Evolutionary conservation across 2,113 vertebrate species (phyloP), one percentile per base, ranked within the genome.

Genomic region (Vulpes ferrilata): DNA sequence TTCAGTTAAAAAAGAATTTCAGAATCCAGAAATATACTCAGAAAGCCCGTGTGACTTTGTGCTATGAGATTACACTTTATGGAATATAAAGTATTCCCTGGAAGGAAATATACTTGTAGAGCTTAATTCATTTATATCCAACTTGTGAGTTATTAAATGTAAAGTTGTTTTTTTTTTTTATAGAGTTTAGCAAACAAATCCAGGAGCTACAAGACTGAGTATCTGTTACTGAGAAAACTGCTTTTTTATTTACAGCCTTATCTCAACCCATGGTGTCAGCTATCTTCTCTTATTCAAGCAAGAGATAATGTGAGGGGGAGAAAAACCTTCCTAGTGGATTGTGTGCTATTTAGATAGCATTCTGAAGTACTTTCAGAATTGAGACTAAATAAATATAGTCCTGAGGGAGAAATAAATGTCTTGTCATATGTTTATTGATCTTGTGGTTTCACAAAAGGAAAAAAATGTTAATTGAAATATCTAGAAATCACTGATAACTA

Each of bases 1-100:
- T 88, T 22, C 76, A 79, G 2, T 95, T 22, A 23, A 22, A 64
- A 90, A 67, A 79, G 48, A 92, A 92, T 98, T 96, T 74, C 11
- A 76, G 30, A 85, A 11, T 88, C 9, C 53, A 38, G n/a, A 93
- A 81, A 32, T 81, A 11, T 32, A n/a, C 12, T 87, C 11, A 65
- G 62, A 53, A 74, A 94, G 20, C 25, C 35, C 67, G 30, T 74
- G 53, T 64, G 51, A 62, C 20, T 69, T 60, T 35, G 53, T 90
- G 51, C 32, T 92, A 11, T 59, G 25, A 65, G 27, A 27, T 71
- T 69, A 11, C 88, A 90, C 86, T 93, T 97, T 87, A 59, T 83
- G 35, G 9, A 71, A 19, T 74, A 64, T 27, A 38, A 83, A 92
- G 59, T 6, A 60, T 92, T 88, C 38, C 32, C 25, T 90, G 1